Percentiles rank a stretch among this genome's conserved stretches.
These are phyloP conservation scores for Dunckerocampus dactyliophorus DNA, from an alignment of 2,113 vertebrate species.

Conservation along the genomic window DNA sequence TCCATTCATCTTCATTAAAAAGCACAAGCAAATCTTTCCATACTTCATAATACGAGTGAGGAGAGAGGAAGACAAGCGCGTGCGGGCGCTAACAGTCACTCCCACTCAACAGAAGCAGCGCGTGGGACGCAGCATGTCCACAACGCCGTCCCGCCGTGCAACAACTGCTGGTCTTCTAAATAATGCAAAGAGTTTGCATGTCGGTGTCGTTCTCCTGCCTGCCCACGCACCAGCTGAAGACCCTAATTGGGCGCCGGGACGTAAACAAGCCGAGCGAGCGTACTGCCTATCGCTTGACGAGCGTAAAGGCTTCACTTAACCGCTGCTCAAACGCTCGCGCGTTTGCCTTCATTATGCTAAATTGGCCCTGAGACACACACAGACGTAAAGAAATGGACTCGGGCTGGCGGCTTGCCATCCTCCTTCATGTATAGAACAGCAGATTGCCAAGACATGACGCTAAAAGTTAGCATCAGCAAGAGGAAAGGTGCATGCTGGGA, in stretches of 20 bases:
- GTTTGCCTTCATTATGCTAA: constrained; percentile 5
- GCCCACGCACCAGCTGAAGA: constrained; percentile 18
- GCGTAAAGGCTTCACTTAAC: constrained; percentile 12
- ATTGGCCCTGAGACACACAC: background rate
- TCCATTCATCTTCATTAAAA: background rate
- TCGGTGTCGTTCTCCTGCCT: constrained; percentile 14
- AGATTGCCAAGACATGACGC: too few relatives aligned
- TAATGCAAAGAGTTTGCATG: constrained; percentile 27
- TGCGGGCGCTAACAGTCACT: background rate
- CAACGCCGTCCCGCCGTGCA: background rate
- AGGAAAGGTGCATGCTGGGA: too few relatives aligned
- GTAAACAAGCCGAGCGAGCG: background rate
- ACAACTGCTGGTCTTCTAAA: constrained; percentile 24
- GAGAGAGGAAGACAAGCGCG: too few relatives aligned
- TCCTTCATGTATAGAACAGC: background rate
- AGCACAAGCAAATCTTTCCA: background rate
- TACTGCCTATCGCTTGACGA: background rate
- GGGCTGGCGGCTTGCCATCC: constrained; percentile 11
- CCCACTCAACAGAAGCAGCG: background rate
- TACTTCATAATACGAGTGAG: too few relatives aligned
- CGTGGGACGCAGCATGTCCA: background rate
- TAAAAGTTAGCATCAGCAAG: too few relatives aligned
- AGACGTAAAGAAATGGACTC: background rate
- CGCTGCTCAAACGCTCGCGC: background rate
- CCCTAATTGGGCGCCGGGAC: constrained; percentile 8